phyloP scores from a whole-genome alignment of 53 echinoderm and acorn worm genomes.

The Paelopatides confundens region DNA sequence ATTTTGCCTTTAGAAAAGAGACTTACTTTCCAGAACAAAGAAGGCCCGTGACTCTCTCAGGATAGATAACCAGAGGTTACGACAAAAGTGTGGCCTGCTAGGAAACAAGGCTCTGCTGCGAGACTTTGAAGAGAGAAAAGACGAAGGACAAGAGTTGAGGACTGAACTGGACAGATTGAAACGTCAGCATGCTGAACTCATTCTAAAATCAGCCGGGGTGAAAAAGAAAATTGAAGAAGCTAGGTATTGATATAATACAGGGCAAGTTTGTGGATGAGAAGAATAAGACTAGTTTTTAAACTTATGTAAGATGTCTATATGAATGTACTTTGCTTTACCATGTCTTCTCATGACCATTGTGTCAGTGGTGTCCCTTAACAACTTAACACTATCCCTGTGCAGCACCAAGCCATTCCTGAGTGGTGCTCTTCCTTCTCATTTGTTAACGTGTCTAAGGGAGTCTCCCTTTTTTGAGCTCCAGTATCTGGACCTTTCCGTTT shows the following conservation, averaged over 20 bases:
- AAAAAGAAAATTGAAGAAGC: constrained; percentile 93
- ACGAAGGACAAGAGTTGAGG: constrained; percentile 89
- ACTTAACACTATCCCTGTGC: no score
- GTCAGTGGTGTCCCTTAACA: no score
- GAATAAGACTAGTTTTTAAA: no score
- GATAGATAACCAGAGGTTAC: constrained; percentile 91
- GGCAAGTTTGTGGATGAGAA: no score
- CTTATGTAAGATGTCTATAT: no score
- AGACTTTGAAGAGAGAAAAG: constrained; percentile 98
- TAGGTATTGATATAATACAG: background rate
- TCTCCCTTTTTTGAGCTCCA: no score
- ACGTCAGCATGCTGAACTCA: constrained; percentile 90
- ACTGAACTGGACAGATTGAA: constrained; percentile 80
- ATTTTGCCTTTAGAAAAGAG: constrained; percentile 74
- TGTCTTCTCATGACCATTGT: background rate
- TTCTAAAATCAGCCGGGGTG: constrained; percentile 85
- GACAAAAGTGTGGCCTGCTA: constrained; percentile 89
- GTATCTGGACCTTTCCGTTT: no score
- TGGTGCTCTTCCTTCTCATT: no score
- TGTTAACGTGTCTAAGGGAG: no score
- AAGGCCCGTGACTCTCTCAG: constrained; percentile 91
- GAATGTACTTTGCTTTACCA: no score
- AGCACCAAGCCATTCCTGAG: no score
- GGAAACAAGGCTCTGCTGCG: constrained; percentile 85
- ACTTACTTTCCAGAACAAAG: constrained; percentile 91